phyloP scores from a whole-genome alignment of 2,888 invertebrate species.

The Apodemia duryi region DNA sequence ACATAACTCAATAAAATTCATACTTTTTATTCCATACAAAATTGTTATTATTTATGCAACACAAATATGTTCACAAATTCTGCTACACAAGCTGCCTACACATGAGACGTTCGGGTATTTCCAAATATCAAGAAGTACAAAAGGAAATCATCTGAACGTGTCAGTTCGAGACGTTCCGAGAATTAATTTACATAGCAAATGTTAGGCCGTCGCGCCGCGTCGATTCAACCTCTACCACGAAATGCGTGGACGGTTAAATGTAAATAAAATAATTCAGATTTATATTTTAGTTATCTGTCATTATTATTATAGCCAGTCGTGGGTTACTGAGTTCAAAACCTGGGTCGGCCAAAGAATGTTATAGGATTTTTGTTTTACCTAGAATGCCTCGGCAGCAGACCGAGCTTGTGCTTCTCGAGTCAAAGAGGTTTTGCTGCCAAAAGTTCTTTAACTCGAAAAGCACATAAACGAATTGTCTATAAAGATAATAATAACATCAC shows the following conservation, averaged over 20 bases:
- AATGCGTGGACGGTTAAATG: background rate
- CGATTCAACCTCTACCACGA: slow-evolving; percentile 18
- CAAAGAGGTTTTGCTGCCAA: no score
- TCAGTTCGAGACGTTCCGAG: slow-evolving; percentile 53
- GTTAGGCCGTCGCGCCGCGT: slow-evolving; percentile 33
- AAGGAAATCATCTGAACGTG: slow-evolving; percentile 46
- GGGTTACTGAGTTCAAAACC: no score
- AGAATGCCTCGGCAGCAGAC: no score
- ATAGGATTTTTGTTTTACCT: no score
- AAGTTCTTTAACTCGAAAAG: no score
- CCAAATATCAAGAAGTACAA: slow-evolving; percentile 50
- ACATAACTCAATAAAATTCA: no score
- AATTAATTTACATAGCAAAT: slow-evolving; percentile 65
- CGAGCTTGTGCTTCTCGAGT: no score
- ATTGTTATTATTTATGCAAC: slow-evolving; percentile 32
- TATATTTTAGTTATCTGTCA: background rate
- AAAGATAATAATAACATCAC: no score
- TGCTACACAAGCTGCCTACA: slow-evolving; percentile 10
- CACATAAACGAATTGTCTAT: no score
- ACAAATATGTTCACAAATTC: slow-evolving; percentile 37
- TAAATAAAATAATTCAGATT: background rate
- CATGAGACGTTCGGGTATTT: slow-evolving; percentile 42
- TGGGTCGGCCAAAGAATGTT: no score
- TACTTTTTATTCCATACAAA: background rate
- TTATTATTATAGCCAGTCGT: no score